Conservation (phyloP, 2,888 invertebrate species). For the Tenthredo livida region DNA sequence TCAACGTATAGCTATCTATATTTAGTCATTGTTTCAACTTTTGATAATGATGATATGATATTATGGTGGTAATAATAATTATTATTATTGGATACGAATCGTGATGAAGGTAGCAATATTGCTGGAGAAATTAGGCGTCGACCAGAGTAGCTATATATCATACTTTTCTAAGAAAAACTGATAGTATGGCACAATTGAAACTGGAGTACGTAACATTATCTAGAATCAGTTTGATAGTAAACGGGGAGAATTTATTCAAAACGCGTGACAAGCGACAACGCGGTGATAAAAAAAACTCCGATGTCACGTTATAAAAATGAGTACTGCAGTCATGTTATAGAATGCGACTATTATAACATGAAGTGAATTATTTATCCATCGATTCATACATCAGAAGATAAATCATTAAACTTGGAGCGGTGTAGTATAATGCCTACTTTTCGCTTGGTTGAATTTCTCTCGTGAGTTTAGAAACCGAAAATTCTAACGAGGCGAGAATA, state of each 20-base stretch:
- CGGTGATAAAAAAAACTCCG: background rate
- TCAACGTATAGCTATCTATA: background rate
- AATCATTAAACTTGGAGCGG: background rate
- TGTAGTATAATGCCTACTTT: background rate
- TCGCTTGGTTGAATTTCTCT: background rate
- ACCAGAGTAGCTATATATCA: background rate
- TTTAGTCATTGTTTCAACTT: background rate
- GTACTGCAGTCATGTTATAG: too few species aligned
- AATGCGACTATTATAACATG: background rate
- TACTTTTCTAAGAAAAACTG: background rate
- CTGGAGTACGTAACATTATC: background rate
- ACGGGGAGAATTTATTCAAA: constrained; percentile 4
- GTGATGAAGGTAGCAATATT: background rate
- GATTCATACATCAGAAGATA: background rate
- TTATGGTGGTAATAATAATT: background rate
- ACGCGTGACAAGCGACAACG: background rate
- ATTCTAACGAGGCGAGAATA: background rate
- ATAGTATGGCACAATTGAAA: background rate
- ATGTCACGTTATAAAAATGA: background rate
- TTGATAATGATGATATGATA: background rate
- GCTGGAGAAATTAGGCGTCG: background rate
- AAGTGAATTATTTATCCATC: background rate
- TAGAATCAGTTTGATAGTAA: background rate
- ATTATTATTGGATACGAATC: background rate
- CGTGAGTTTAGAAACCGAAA: background rate